Conservation (phyloP, 2,113 vertebrate genomes). For the Madoqua kirkii region DNA sequence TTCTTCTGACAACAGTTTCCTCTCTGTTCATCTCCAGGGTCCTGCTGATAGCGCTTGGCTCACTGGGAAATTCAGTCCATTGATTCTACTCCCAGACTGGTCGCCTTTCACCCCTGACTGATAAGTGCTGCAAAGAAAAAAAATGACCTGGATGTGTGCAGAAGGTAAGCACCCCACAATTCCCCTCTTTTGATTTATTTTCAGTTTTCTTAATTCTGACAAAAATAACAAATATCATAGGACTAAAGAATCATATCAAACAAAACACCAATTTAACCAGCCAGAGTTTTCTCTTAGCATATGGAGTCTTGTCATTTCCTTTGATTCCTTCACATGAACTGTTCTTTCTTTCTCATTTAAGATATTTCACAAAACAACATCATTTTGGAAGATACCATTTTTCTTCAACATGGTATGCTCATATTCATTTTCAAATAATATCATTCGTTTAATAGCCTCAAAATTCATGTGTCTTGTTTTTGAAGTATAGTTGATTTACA, state of each 20-base stretch:
- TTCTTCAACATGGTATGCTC: neutral
- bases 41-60: fast-evolving
- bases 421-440: neutral
- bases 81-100: fast-evolving
- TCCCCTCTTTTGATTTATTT: neutral
- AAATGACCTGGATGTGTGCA: fast-evolving
- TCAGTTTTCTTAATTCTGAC: neutral
- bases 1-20: neutral
- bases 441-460: too few relatives aligned
- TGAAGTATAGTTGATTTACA: neutral
- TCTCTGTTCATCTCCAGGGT: neutral
- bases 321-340: neutral
- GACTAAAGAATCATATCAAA: neutral
- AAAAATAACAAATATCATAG: neutral
- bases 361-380: neutral
- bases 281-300: neutral
- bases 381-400: neutral
- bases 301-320: neutral
- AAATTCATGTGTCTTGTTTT: neutral
- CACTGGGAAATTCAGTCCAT: fast-evolving
- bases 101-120: fast-evolving
- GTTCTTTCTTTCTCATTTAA: neutral
- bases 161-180: fast-evolving
- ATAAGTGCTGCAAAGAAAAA: neutral
- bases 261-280: neutral